Evolutionary conservation across 2,888 invertebrate species (phyloP).

Genomic region (Rhingia rostrata): DNA sequence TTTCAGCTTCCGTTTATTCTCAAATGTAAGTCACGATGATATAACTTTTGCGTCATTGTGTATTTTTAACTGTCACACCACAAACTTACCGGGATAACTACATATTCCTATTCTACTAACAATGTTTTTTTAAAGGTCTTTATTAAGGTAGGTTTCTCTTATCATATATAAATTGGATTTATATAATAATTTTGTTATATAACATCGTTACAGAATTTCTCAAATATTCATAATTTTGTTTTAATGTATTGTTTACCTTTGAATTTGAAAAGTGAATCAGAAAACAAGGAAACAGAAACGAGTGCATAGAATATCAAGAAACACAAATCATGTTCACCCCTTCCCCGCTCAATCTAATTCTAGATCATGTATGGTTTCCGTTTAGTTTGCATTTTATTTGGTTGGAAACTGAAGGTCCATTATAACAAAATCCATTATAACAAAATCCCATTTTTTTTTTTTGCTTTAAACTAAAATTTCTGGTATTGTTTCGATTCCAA

Average conservation of each 20-base stretch:
- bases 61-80: too few relatives aligned
- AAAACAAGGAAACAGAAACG: constrained; percentile 6
- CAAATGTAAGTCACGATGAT: too few relatives aligned
- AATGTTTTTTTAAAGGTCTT: constrained; percentile 24
- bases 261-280: constrained; percentile 26
- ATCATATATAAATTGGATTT: constrained; percentile 47
- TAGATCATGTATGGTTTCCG: not conserved
- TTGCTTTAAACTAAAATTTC: constrained; percentile 87
- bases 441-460: not conserved
- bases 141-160: constrained; percentile 38
- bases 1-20: too few relatives aligned
- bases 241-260: constrained; percentile 4
- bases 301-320: constrained; percentile 6
- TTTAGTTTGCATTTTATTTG: constrained; percentile 12
- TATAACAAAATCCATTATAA: constrained; percentile 3
- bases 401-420: constrained; percentile 12
- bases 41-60: too few relatives aligned
- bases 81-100: too few relatives aligned
- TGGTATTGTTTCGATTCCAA: constrained; percentile 94
- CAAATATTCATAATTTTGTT: not conserved
- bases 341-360: constrained; percentile 9
- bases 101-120: too few relatives aligned
- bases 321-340: not conserved
- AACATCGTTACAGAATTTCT: constrained; percentile 42
- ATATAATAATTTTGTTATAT: constrained; percentile 5